Evolutionary conservation across 2,797 vertebrate species (phyloP).

Genomic region (Gymnoscopelus braueri): DNA sequence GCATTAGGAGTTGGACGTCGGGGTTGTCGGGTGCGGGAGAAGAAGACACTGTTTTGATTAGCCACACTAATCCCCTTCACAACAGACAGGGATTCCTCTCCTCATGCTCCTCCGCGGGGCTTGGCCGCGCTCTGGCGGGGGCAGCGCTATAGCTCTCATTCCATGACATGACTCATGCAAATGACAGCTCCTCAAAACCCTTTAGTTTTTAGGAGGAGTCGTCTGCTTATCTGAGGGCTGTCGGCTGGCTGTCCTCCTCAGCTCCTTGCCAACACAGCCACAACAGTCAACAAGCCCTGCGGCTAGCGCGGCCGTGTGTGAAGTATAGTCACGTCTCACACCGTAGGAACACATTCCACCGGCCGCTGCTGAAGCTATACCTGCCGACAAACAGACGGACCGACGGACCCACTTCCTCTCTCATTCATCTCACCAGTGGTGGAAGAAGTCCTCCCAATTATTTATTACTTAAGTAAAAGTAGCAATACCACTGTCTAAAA

Average conservation of each 20-base stretch:
- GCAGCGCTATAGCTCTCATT: conserved; percentile 62
- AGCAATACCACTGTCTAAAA: too few species aligned
- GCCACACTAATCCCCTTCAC: conserved; percentile 56
- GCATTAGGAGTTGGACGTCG: conserved; percentile 41
- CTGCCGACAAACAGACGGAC: conserved; percentile 43
- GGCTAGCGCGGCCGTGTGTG: conserved; percentile 59
- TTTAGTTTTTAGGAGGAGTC: conserved; percentile 27
- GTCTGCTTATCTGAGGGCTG: conserved; percentile 61
- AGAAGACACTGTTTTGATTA: conserved; percentile 73
- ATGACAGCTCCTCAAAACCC: conserved; percentile 52
- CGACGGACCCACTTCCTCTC: conserved; percentile 38
- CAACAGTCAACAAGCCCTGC: conserved; percentile 40
- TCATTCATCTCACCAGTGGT: conserved; percentile 48
- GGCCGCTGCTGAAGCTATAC: conserved; percentile 69
- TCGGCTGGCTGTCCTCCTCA: conserved; percentile 43
- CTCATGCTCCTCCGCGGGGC: conserved; percentile 28
- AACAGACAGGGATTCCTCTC: conserved; percentile 60
- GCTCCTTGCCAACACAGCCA: conserved; percentile 48
- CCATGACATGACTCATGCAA: conserved; percentile 67
- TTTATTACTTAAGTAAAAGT: too few species aligned
- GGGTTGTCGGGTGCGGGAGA: conserved; percentile 48
- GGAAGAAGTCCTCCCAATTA: too few species aligned
- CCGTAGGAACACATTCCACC: conserved; percentile 77
- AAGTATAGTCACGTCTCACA: conserved; percentile 72
- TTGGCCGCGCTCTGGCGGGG: conserved; percentile 66